phyloP scores from a whole-genome alignment of 2,113 vertebrate species.

The human region DNA sequence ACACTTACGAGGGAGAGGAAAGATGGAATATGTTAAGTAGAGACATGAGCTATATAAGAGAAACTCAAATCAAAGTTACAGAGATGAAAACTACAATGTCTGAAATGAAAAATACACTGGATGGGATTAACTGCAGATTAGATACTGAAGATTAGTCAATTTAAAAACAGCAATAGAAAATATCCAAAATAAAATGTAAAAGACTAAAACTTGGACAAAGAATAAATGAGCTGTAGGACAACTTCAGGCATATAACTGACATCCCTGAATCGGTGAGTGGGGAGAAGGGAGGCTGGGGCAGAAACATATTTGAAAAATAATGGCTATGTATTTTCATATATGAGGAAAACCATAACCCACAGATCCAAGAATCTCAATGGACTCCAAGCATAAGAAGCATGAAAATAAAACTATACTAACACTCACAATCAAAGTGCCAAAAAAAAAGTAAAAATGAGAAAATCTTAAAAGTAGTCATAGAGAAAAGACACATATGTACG shows the following conservation, averaged over 20 bases:
- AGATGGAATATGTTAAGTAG: not conserved
- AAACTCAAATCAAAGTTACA: not conserved
- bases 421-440: not conserved
- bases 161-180: not conserved
- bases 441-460: not conserved
- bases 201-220: not conserved
- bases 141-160: not conserved
- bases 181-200: not conserved
- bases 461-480: not conserved
- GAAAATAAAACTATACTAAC: not conserved
- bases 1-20: not conserved
- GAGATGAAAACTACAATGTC: not conserved
- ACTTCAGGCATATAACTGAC: not conserved
- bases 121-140: not conserved
- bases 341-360: not conserved
- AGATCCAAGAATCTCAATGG: too few relatives aligned
- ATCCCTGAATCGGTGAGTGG: not conserved
- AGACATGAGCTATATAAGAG: not conserved
- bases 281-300: not conserved
- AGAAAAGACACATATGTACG: not conserved
- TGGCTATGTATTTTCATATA: not conserved
- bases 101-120: not conserved
- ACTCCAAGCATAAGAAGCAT: not conserved
- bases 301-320: not conserved
- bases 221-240: not conserved